phyloP scores from a whole-genome alignment of 1,140 invertebrate genomes.

The Monochamus saltuarius region DNA sequence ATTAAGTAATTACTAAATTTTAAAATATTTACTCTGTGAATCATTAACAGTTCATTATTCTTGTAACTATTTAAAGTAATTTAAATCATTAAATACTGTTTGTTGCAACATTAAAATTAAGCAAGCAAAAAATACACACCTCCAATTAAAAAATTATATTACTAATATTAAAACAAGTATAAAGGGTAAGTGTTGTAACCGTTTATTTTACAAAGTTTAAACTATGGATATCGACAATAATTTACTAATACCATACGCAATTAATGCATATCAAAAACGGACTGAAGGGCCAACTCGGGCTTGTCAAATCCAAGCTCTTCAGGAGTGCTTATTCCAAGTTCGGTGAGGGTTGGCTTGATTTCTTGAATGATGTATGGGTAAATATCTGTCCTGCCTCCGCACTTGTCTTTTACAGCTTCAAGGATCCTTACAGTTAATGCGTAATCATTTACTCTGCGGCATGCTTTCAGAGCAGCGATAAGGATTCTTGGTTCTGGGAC shows the following conservation, averaged over 20 bases:
- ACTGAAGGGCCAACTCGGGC: slow-evolving; percentile 85
- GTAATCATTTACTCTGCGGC: slow-evolving; percentile 91
- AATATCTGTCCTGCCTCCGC: slow-evolving; percentile 77
- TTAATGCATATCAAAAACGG: slow-evolving; percentile 66
- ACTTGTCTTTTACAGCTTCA: slow-evolving; percentile 90
- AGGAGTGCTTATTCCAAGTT: slow-evolving; percentile 91
- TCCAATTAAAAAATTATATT: too few relatives aligned
- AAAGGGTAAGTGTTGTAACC: too few relatives aligned
- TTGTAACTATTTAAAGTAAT: too few relatives aligned
- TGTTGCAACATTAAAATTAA: too few relatives aligned
- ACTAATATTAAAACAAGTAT: too few relatives aligned
- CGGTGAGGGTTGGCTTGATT: slow-evolving; percentile 87
- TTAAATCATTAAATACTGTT: too few relatives aligned
- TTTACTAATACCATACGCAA: not conserved
- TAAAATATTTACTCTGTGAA: too few relatives aligned
- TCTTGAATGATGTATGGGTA: slow-evolving; percentile 93
- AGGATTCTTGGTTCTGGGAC: slow-evolving; percentile 95
- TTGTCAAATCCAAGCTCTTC: slow-evolving; percentile 97
- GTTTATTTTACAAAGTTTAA: too few relatives aligned
- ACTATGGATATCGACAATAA: too few relatives aligned
- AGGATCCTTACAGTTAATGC: slow-evolving; percentile 89
- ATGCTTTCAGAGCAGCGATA: slow-evolving; percentile 87
- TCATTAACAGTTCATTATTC: too few relatives aligned
- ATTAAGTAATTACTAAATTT: too few relatives aligned
- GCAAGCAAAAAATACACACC: too few relatives aligned